Evolutionary conservation across 2,113 vertebrate genomes (phyloP), one percentile per base, ranked within the genome.

Genomic region (Salvelinus namaycush): DNA sequence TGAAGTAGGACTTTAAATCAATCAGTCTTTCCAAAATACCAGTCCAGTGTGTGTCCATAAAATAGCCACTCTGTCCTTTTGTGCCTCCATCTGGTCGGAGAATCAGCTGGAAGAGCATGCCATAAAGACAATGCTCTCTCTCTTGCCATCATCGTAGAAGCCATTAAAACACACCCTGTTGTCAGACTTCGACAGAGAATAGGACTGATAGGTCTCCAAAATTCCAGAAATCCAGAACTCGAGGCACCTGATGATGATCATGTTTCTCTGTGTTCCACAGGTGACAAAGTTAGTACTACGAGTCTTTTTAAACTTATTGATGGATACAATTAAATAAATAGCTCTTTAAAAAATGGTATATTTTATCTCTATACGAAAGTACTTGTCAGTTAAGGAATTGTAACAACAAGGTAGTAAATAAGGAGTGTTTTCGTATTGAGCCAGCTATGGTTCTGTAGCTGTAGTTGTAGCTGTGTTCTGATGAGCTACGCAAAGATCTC

Each of bases 401-500:
- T 26, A 27, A 70, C 49, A 49, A 51, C 12, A 54, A 5, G 49
- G 59, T 51, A 27, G 59, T 62, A 49, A 27, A 62, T n/a, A 12
- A 13, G 54, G 31, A n/a, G 24, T 39, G 18, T 71, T 71, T 70
- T 71, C 9, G 11, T 16, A 20, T 13, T 1, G 44, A 66, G 68
- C 27, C 2, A 59, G 44, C 22, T 11, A 13, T 13, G 31, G 65
- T 68, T 27, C 18, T 18, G 31, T 20, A 48, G 4, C 18, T 14
- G 66, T 20, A 44, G 3, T 26, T 18, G 31, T 20, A 48, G 4
- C 70, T 20, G 48, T 31, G n/a, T 49, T 26, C 78, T 66, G 34
- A 48, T 60, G 5, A 72, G 44, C 80, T 92, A 96, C 64, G 94
- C 94, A 84, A 97, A 95, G 86, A 97, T 95, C 85, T 95, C 96